phyloP scores from a whole-genome alignment of 2,797 vertebrate genomes.

The Hybognathus amarus region DNA sequence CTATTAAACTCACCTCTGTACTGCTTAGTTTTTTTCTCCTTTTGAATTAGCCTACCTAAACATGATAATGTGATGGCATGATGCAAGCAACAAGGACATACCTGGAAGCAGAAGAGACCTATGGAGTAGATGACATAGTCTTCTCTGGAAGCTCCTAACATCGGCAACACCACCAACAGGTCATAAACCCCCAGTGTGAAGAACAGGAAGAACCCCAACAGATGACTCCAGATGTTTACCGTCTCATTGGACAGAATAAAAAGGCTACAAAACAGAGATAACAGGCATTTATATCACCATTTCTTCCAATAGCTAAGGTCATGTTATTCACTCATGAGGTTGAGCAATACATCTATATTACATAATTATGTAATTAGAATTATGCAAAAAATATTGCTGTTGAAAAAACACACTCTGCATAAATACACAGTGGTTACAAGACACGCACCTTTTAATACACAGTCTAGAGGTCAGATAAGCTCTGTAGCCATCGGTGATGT shows the following conservation, averaged over 20 bases:
- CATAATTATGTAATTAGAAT: not conserved
- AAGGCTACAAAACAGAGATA: slow-evolving; percentile 75
- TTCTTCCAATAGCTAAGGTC: not conserved
- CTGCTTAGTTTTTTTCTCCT: not conserved
- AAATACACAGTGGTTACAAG: not conserved
- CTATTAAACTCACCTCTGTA: not conserved
- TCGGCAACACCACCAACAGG: slow-evolving; percentile 87
- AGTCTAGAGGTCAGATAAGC: slow-evolving; percentile 93
- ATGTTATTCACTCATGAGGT: not conserved
- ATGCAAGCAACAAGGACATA: slow-evolving; percentile 54
- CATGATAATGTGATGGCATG: not conserved
- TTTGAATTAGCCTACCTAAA: not conserved
- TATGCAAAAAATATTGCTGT: no score
- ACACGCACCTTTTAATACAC: slow-evolving; percentile 87
- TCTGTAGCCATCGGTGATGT: slow-evolving; percentile 96
- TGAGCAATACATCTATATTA: not conserved
- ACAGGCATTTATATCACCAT: not conserved
- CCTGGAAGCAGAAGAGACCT: slow-evolving; percentile 96
- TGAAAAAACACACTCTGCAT: not conserved
- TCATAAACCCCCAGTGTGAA: slow-evolving; percentile 91
- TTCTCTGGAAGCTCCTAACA: slow-evolving; percentile 86
- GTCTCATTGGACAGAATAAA: slow-evolving; percentile 97
- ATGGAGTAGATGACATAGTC: slow-evolving; percentile 96
- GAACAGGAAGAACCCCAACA: slow-evolving; percentile 93
- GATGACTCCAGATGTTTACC: slow-evolving; percentile 95